Percentiles rank a stretch among this genome's conserved stretches.
Evolutionary conservation across 2,888 invertebrate genomes (phyloP).

Genomic region (Drosophila rubida): DNA sequence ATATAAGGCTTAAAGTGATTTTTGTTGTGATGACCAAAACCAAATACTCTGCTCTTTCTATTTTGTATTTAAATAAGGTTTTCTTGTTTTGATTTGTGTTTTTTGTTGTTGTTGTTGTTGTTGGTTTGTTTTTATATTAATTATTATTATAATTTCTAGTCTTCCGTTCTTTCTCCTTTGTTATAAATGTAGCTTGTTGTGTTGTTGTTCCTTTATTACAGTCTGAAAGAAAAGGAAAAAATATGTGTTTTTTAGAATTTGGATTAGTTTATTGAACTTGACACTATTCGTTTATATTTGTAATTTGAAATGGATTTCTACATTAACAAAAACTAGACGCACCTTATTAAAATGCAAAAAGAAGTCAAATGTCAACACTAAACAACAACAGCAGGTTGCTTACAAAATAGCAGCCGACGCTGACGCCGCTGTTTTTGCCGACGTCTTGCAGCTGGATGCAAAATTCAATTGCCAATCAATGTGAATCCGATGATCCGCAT

Average conservation of each 20-base stretch:
- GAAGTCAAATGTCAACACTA: conserved; percentile 2
- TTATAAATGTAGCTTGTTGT: conserved; percentile 55
- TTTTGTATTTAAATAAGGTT: conserved; percentile 37
- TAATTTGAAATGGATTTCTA: background rate
- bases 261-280: background rate
- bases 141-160: conserved; percentile 63
- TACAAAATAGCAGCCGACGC: conserved; percentile 7
- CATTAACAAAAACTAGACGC: no score
- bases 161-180: conserved; percentile 73
- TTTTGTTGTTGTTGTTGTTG: conserved; percentile 9
- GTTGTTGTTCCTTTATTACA: conserved; percentile 66
- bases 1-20: conserved; percentile 74
- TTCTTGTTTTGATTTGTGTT: conserved; percentile 37
- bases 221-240: conserved; percentile 42
- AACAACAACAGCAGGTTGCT: conserved; percentile 38
- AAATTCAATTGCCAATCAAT: conserved; percentile 22
- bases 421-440: conserved; percentile 12
- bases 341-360: background rate
- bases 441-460: conserved; percentile 1
- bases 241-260: background rate
- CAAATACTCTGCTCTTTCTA: conserved; percentile 54
- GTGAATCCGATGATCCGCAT: conserved; percentile 43
- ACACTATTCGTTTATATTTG: background rate
- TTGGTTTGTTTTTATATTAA: conserved; percentile 25
- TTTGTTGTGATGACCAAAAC: conserved; percentile 42